Base-by-base conservation (phyloP, 2,888 invertebrate genomes). In the Eristalinus aeneus region DNA sequence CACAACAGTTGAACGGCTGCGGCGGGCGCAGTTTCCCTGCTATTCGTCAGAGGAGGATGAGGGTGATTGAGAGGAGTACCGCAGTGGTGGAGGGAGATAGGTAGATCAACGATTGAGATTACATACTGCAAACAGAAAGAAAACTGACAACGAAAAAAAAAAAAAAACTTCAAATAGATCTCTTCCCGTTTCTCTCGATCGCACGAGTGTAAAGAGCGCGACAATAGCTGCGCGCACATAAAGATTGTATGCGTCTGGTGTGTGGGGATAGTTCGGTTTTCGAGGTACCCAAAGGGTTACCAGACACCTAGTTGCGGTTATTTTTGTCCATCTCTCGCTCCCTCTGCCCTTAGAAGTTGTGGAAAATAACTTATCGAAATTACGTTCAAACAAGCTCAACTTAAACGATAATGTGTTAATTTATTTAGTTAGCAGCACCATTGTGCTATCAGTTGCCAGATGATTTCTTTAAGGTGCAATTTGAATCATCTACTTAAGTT, bases 11-110 rank as follows among this genome's bases (percentile, higher is more conserved):
- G 77, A 81, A 81, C 69, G 85, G 73, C 81, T 77, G 82, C 86
- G 82, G 82, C 69, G 85, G 73, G 85, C 85, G 86, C 86, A 86
- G 82, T 86, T 86, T 78, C 69, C 81, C 65, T 78, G 82, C 86
- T 82, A 71, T 82, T 82, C 32, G 65, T 71, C 81, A 63, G 86
- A 77, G 72, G 39, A 58, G n/a, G 64, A 73, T 71, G 67, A 74
- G 77, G 82, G 77, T 71, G 63, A 82, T 74, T 74, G 71, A 46
- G 71, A 46, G 34, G 71, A 82, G 78, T 82, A 78, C 60, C 78
- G 74, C 39, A 74, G 82, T 22, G 34, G 27, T 67, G 74, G 65
- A 86, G 63, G 53, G 86, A 82, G 86, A 86, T 86, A 77, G 86
- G 69, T 86, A 86, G 86, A 82, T 72, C 46, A 34, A 61, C 67